A percentile compares a stretch with the other conserved stretches of the same genome.
Conservation (phyloP, 2,797 vertebrate species). For the Coccyzus lansbergi region DNA sequence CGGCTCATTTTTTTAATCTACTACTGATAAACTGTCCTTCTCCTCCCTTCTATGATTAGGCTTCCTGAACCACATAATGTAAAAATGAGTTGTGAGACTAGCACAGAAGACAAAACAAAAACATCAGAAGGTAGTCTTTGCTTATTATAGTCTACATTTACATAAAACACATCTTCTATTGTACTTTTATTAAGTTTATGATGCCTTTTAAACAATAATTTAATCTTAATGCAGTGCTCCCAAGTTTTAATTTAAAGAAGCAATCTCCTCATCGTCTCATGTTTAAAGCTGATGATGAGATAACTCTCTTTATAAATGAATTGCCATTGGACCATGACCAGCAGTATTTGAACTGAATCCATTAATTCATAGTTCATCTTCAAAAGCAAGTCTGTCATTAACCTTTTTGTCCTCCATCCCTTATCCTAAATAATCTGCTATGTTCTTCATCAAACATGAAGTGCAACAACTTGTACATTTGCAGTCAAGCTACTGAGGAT, state of each 20-base stretch:
- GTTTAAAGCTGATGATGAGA: conserved; percentile 49
- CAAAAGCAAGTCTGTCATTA: conserved; percentile 50
- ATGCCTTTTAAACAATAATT: conserved; percentile 53
- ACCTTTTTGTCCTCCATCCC: conserved; percentile 48
- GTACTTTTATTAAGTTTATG: background rate
- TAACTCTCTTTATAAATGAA: conserved; percentile 49
- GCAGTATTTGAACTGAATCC: conserved; percentile 20
- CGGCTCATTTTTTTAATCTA: background rate
- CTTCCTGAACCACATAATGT: background rate
- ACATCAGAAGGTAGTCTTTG: background rate
- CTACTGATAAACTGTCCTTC: background rate
- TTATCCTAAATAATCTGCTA: conserved; percentile 7
- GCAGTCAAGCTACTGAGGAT: background rate
- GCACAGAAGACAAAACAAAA: background rate
- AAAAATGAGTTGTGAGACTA: background rate
- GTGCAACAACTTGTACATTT: background rate
- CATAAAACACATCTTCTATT: background rate
- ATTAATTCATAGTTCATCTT: conserved; percentile 51
- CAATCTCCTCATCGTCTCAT: conserved; percentile 11
- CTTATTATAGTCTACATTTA: background rate
- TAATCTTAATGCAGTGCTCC: conserved; percentile 11
- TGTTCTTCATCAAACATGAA: conserved; percentile 33
- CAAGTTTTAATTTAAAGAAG: conserved; percentile 50
- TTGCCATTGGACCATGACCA: conserved; percentile 18
- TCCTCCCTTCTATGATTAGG: background rate